These are phyloP conservation scores for Paracanthobrama guichenoti DNA, from an alignment of 2,113 vertebrate species.

Conservation along the genomic window DNA sequence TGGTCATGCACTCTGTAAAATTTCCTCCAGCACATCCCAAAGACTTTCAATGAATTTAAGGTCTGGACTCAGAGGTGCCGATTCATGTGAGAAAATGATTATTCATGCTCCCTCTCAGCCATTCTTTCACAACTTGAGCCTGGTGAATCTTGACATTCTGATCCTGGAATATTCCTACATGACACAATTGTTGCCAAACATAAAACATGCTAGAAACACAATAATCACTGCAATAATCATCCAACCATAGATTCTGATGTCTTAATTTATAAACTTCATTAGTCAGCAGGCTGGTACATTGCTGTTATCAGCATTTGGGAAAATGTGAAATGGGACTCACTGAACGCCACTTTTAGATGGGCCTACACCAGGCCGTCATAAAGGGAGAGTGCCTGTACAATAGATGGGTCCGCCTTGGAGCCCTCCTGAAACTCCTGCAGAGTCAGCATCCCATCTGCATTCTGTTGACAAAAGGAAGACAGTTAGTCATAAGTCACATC, in stretches of 20 bases:
- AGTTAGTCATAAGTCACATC: not conserved
- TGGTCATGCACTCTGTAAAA: too few relatives aligned
- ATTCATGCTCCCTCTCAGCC: too few relatives aligned
- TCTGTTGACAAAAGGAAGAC: conserved; percentile 73
- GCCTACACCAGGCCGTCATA: conserved; percentile 96
- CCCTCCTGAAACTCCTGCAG: conserved; percentile 99
- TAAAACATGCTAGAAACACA: too few relatives aligned
- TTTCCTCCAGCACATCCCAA: too few relatives aligned
- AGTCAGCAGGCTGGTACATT: not conserved
- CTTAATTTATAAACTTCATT: not conserved
- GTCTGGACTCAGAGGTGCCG: too few relatives aligned
- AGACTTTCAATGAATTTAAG: too few relatives aligned
- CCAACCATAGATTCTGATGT: not conserved
- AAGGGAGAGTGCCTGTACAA: conserved; percentile 95
- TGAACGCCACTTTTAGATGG: conserved; percentile 16
- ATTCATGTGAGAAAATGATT: too few relatives aligned
- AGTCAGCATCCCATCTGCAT: conserved; percentile 92
- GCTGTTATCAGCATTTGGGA: not conserved
- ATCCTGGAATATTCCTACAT: too few relatives aligned
- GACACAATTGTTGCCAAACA: too few relatives aligned
- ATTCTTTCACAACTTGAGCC: too few relatives aligned
- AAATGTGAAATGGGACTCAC: conserved; percentile 32
- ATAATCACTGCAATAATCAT: too few relatives aligned
- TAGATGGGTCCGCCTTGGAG: conserved; percentile 97
- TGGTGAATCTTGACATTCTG: too few relatives aligned